Conservation (phyloP, 2,797 vertebrate species). For the Gallinago stenura region DNA sequence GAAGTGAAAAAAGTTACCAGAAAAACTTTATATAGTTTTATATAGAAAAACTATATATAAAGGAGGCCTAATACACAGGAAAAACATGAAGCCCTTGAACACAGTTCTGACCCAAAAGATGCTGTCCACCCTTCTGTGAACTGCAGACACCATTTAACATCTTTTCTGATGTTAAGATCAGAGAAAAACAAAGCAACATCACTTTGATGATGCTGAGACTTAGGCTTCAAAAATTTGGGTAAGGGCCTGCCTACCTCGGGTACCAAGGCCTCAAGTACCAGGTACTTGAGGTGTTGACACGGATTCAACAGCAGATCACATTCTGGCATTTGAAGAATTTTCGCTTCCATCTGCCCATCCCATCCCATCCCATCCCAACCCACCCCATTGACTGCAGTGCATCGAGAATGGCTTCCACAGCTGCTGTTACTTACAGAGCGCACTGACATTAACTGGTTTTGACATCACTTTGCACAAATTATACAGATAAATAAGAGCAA, state of each 20-base stretch:
- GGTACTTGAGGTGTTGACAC: not conserved
- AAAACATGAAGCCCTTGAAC: not conserved
- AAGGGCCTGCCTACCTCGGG: not conserved
- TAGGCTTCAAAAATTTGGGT: not conserved
- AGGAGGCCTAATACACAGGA: not conserved
- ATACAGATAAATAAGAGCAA: not conserved
- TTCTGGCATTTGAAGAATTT: not conserved
- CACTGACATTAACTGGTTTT: not conserved
- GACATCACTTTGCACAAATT: not conserved
- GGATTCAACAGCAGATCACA: not conserved
- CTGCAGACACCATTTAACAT: not conserved
- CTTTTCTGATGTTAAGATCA: not conserved
- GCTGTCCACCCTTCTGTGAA: not conserved
- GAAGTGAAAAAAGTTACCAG: not conserved
- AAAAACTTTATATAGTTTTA: not conserved
- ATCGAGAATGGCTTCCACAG: not conserved
- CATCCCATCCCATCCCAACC: not conserved
- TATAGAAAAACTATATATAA: not conserved
- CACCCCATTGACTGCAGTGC: not conserved
- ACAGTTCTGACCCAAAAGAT: not conserved
- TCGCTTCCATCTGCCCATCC: not conserved
- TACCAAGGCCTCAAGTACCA: no score
- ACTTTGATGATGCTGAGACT: not conserved
- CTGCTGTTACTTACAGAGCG: not conserved
- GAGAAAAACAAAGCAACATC: not conserved